A percentile compares a stretch with the other conserved stretches of the same genome.
Evolutionary conservation across 2,797 vertebrate species (phyloP).

Genomic region (Cryptoprocta ferox): DNA sequence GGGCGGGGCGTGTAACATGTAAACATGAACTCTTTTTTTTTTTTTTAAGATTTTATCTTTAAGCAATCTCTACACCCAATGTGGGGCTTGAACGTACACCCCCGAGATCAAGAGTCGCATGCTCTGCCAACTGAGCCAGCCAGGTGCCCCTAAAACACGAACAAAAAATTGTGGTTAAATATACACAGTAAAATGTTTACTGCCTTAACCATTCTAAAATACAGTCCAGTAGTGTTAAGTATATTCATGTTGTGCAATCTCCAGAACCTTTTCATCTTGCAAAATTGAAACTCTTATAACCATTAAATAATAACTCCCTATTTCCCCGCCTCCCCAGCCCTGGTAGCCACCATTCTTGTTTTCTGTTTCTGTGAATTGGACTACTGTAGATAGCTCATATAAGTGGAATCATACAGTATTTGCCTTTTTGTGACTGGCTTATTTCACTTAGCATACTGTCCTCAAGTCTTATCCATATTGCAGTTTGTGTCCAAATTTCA

Average conservation of each 20-base stretch:
- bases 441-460: background rate
- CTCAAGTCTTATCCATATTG: background rate
- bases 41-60: background rate
- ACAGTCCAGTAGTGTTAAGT: background rate
- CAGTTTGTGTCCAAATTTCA: background rate
- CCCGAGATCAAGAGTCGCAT: background rate
- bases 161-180: background rate
- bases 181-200: background rate
- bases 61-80: background rate
- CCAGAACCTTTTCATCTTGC: background rate
- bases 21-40: background rate
- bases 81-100: background rate
- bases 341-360: background rate
- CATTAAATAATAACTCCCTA: background rate
- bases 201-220: background rate
- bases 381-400: background rate
- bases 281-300: background rate
- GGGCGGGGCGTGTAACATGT: background rate
- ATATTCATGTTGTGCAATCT: conserved; percentile 8
- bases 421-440: conserved; percentile 11
- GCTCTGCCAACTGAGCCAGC: background rate
- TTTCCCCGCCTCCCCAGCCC: no score
- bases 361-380: background rate
- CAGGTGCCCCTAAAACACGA: background rate
- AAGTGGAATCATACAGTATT: background rate